Base-by-base conservation (phyloP, 2,797 vertebrate genomes). In the Mormyrops boulengeri region DNA sequence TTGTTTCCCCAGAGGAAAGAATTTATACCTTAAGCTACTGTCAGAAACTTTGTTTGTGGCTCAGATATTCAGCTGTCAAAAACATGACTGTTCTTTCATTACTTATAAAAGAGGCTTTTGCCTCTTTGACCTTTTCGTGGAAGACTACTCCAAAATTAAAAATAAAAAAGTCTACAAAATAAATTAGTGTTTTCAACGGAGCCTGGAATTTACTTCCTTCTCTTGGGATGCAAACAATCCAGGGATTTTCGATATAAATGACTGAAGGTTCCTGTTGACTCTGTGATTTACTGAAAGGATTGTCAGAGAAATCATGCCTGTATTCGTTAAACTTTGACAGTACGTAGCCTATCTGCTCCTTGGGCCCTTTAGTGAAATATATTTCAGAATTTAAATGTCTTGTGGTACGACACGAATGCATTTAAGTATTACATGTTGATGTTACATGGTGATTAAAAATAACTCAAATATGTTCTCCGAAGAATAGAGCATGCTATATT, bases 181-280 rank as follows among this genome's bases (percentile, higher is more conserved):
- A 95, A 95, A 95, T 95, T 94, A 92, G 92, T 91, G 92, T 90
- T 94, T 91, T 93, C 91, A 92, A 91, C 92, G 92, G 91, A 90
- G 88, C 92, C 92, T 93, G 50, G 47, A 92, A 93, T 93, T 91
- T 92, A 93, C 92, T 92, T 93, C 91, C 89, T 90, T 86, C 89
- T 93, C 91, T 89, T 8, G 89, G 93, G 90, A 92, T 92, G 89
- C 26, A 90, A 92, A 93, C 91, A 94, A 93, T 92, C 89, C 92
- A 89, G 77, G 88, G 89, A 88, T 90, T 91, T 93, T 93, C 90
- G 90, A 94, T 92, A 94, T 94, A 94, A 94, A 96, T 91, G 89
- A 92, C 94, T 91, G 91, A 84, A 91, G 92, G 92, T 94, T 94
- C 89, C 85, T 19, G 30, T 69, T 69, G 12, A 69, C 17, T 8